Conservation (phyloP, 2,113 vertebrate genomes). For the Scartelaos histophorus region DNA sequence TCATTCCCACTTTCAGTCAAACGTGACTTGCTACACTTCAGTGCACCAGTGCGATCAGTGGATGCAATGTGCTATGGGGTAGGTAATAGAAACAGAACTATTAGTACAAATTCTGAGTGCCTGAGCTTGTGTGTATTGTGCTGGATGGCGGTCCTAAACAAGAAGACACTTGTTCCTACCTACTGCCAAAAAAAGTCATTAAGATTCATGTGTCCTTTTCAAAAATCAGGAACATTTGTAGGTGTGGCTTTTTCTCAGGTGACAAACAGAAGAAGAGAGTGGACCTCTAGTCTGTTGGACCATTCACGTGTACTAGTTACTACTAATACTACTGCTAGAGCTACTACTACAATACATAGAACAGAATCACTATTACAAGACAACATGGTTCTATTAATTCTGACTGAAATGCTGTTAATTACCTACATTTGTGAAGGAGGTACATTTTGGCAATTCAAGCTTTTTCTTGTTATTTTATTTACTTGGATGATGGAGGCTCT, state of each 20-base stretch:
- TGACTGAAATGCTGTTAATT: conserved; percentile 56
- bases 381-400: conserved; percentile 54
- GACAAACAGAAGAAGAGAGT: conserved; percentile 50
- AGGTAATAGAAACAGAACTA: too few relatives aligned
- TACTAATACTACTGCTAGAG: conserved; percentile 21
- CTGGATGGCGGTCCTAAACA: neutral
- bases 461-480: neutral
- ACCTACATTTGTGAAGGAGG: conserved; percentile 68
- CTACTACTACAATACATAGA: conserved; percentile 22
- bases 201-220: conserved; percentile 2
- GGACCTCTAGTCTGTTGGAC: conserved; percentile 16
- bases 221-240: conserved; percentile 23
- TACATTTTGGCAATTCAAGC: conserved; percentile 27
- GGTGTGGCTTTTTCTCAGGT: conserved; percentile 58
- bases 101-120: neutral
- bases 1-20: neutral
- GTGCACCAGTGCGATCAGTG: too few relatives aligned
- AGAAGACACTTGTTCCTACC: neutral
- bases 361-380: conserved; percentile 15
- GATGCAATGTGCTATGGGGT: too few relatives aligned
- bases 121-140: neutral
- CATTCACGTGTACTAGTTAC: conserved; percentile 14
- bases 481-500: neutral
- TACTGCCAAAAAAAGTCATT: neutral
- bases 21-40: too few relatives aligned